These are phyloP conservation scores for Taenioides sp. DNA, from an alignment of 2,797 vertebrate genomes.

Conservation along the genomic window DNA sequence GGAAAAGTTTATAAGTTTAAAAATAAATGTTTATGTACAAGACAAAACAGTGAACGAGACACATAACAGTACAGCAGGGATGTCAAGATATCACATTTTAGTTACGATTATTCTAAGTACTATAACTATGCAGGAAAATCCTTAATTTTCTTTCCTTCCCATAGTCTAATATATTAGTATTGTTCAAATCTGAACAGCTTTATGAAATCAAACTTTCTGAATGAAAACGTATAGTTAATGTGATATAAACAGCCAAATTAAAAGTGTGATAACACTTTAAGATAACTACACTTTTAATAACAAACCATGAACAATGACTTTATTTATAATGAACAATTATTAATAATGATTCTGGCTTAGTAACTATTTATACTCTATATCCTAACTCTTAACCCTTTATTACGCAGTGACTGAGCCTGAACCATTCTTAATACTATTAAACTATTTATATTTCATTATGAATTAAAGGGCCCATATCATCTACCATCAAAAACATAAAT, in stretches of 20 bases:
- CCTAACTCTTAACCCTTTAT: no score
- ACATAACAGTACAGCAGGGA: constrained; percentile 24
- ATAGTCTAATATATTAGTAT: not conserved
- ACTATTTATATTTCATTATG: no score
- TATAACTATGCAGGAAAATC: not conserved
- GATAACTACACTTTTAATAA: no score
- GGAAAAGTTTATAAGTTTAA: constrained; percentile 60
- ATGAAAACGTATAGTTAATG: not conserved
- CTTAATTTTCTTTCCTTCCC: not conserved
- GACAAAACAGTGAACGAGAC: constrained; percentile 54
- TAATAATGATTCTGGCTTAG: no score
- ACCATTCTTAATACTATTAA: no score
- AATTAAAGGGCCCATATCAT: no score
- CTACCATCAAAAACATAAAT: no score
- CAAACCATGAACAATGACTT: no score
- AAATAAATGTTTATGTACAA: constrained; percentile 37
- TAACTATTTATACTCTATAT: no score
- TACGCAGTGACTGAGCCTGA: no score
- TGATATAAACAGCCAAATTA: not conserved
- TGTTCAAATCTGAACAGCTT: not conserved
- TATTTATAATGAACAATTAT: no score
- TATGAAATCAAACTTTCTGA: not conserved
- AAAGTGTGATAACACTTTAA: no score
- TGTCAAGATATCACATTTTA: not conserved
- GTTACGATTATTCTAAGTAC: not conserved